phyloP scores from a whole-genome alignment of 2,888 invertebrate species.

The Blera fallax region DNA sequence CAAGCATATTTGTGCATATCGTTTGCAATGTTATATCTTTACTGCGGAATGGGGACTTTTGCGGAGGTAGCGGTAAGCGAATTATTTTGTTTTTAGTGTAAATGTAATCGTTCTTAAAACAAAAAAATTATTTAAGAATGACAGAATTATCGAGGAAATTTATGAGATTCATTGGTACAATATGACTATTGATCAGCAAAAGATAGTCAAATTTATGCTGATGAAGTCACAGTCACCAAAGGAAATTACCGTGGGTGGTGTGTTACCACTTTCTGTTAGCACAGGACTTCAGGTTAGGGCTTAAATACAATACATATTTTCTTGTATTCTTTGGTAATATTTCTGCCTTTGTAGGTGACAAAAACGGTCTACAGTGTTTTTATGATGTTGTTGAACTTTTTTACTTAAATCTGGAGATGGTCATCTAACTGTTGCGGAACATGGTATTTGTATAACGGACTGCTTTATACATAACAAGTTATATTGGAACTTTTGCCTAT shows the following conservation, averaged over 20 bases:
- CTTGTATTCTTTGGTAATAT: not conserved
- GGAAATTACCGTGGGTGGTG: constrained; percentile 63
- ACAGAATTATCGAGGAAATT: constrained; percentile 47
- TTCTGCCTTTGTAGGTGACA: constrained; percentile 76
- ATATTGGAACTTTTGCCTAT: too few relatives aligned
- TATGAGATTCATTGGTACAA: constrained; percentile 74
- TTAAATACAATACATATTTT: not conserved
- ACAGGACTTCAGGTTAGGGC: constrained; percentile 74
- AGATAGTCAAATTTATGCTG: constrained; percentile 71
- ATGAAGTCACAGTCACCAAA: constrained; percentile 65
- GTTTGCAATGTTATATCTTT: constrained; percentile 54
- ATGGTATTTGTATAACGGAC: too few relatives aligned
- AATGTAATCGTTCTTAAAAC: not conserved
- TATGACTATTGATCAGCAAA: constrained; percentile 68
- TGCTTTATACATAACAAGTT: too few relatives aligned
- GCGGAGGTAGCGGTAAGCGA: constrained; percentile 20
- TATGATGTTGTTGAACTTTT: too few relatives aligned
- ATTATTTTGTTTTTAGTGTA: not conserved
- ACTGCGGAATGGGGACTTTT: constrained; percentile 54
- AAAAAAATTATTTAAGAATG: constrained; percentile 14
- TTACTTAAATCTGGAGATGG: too few relatives aligned
- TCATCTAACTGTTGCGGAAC: too few relatives aligned
- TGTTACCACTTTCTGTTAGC: constrained; percentile 72
- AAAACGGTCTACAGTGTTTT: constrained; percentile 71
- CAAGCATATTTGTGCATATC: constrained; percentile 41